Percentiles rank a stretch among this genome's conserved stretches.
Evolutionary conservation across 2,888 invertebrate species (phyloP).

Genomic region (Philonicus albiceps): DNA sequence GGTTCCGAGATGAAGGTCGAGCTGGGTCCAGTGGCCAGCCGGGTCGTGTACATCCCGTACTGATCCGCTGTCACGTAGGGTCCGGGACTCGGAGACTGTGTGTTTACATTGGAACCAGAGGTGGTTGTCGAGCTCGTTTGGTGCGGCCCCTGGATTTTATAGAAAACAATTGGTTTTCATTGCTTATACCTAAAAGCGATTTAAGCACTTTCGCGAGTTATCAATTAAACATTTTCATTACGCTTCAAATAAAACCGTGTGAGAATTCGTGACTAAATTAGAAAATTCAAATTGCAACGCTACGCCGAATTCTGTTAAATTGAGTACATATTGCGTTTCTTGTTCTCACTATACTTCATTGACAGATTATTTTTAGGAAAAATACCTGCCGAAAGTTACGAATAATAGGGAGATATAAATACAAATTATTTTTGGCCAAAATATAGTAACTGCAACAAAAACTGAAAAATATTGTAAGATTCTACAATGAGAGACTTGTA

Average conservation of each 20-base stretch:
- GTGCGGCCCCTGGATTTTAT: conserved; percentile 56
- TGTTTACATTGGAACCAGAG: conserved; percentile 57
- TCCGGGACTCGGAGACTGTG: conserved; percentile 63
- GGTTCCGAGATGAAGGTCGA: conserved; percentile 74
- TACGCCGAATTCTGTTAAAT: too few relatives aligned
- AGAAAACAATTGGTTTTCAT: not conserved
- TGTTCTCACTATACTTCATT: too few relatives aligned
- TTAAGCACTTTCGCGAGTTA: not conserved
- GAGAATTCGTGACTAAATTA: too few relatives aligned
- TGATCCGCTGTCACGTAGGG: conserved; percentile 62
- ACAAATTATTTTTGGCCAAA: too few relatives aligned
- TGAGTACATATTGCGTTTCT: too few relatives aligned
- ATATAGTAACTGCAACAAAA: too few relatives aligned
- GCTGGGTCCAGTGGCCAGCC: conserved; percentile 59
- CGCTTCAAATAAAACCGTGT: not conserved
- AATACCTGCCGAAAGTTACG: too few relatives aligned
- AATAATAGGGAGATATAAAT: too few relatives aligned
- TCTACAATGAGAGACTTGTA: too few relatives aligned
- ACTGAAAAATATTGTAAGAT: too few relatives aligned
- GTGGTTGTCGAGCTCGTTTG: conserved; percentile 54
- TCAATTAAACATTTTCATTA: not conserved
- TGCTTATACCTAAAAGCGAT: not conserved
- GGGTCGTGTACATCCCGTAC: conserved; percentile 63
- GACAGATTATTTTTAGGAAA: too few relatives aligned
- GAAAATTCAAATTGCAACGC: too few relatives aligned